Base-by-base conservation (phyloP, 2,797 vertebrate species). In the Sebastes cheni region DNA sequence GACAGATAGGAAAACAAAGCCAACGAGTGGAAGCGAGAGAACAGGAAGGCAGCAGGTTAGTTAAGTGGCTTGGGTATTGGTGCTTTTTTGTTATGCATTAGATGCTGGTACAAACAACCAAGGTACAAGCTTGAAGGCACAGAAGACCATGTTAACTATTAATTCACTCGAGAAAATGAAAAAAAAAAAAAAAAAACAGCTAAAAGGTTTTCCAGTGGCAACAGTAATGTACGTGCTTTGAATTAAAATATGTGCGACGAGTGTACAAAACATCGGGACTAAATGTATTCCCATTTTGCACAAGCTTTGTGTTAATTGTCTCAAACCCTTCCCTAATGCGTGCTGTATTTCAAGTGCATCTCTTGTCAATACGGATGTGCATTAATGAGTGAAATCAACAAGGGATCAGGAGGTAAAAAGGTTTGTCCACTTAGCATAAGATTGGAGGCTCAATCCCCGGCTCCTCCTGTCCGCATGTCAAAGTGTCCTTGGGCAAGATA, bases 41-140 rank as follows among this genome's bases (percentile, higher is more conserved):
- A 65, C 36, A 62, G 22, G 52, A 75, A 85, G 77, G 34, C 72
- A 68, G 67, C 3, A n/a, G 75, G 67, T 74, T 86, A 2, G 73
- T 75, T 82, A 70, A 88, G 80, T 80, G 80, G 65, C 36, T 7
- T 65, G 60, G 69, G 81, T 70, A 74, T 54, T 30, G 58, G 22
- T 84, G 77, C 60, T 73, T 77, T 83, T 86, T 85, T 77, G 69
- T 84, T 60, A 60, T 81, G 81, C 76, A 84, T 85, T 82, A 84
- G 54, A 83, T 75, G 72, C 72, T 77, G 59, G 67, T 78, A 46
- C 52, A 81, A 84, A 85, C 54, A 84, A 67, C 36, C 5, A 34
- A 65, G 25, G 75, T 75, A 59, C 69, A 84, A 23, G 54, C 69
- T 64, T 42, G 29, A 54, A 83, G 68, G 67, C 74, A 79, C 20